Evolutionary conservation across 2,888 invertebrate genomes (phyloP).

Genomic region (Eupithecia centaureata): DNA sequence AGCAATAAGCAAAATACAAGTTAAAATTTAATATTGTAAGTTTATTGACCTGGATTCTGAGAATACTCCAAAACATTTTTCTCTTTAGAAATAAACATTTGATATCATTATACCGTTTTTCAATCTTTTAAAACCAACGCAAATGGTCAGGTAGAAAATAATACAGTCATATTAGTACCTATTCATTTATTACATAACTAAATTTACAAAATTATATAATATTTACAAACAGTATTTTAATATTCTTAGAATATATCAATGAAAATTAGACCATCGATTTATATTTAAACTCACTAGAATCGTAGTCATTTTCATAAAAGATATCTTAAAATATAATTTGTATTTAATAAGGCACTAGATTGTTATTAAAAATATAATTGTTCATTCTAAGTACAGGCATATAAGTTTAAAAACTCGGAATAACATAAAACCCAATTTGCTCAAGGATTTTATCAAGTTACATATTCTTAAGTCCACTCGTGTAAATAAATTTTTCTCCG

Average conservation of each 20-base stretch:
- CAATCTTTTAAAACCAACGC: neutral
- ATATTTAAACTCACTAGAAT: conserved; percentile 31
- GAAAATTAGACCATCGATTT: conserved; percentile 35
- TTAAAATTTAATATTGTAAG: conserved; percentile 21
- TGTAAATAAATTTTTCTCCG: neutral
- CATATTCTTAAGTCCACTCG: neutral
- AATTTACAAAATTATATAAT: conserved; percentile 26
- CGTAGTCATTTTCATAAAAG: conserved; percentile 21
- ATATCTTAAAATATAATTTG: conserved; percentile 39
- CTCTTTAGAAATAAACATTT: conserved; percentile 26
- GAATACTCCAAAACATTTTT: conserved; percentile 19
- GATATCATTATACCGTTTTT: conserved; percentile 10
- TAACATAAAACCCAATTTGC: neutral
- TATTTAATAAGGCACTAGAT: conserved; percentile 38
- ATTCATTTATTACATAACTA: conserved; percentile 11
- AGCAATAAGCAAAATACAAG: neutral
- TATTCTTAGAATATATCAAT: conserved; percentile 37
- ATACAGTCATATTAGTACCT: conserved; percentile 9
- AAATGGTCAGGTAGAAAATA: conserved; percentile 7
- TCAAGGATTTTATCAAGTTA: neutral
- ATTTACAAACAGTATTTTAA: conserved; percentile 35
- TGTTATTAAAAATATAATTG: too few relatives aligned
- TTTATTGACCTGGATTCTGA: conserved; percentile 22
- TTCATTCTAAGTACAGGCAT: conserved; percentile 16
- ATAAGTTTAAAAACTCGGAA: neutral